Conservation (phyloP, 2,888 invertebrate genomes). For the Schrankia costaestrigalis region DNA sequence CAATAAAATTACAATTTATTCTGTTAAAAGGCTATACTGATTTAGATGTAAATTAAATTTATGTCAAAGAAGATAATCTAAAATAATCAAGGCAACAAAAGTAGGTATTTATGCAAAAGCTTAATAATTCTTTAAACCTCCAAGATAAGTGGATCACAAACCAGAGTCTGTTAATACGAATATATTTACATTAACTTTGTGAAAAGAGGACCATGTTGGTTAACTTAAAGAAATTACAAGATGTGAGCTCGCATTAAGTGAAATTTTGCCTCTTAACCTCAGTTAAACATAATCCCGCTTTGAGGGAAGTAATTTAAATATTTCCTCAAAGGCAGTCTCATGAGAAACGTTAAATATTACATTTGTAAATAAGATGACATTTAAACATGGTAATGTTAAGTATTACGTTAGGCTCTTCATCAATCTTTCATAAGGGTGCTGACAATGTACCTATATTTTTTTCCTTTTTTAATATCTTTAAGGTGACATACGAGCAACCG, state of each 20-base stretch:
- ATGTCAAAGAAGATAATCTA: too few species aligned
- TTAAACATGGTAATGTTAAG: slow-evolving; percentile 34
- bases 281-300: slow-evolving; percentile 41
- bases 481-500: too few species aligned
- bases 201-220: slow-evolving; percentile 23
- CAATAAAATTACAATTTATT: too few species aligned
- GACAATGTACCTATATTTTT: too few species aligned
- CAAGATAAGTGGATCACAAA: too few species aligned
- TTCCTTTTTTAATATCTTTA: too few species aligned
- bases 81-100: slow-evolving; percentile 5
- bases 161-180: slow-evolving; percentile 14
- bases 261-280: slow-evolving; percentile 41
- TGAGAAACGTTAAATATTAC: slow-evolving; percentile 39
- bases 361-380: slow-evolving; percentile 43
- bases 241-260: slow-evolving; percentile 36
- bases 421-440: too few species aligned
- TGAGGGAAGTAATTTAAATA: slow-evolving; percentile 47
- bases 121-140: too few species aligned
- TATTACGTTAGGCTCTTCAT: too few species aligned
- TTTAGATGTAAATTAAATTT: too few species aligned
- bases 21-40: too few species aligned
- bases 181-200: slow-evolving; percentile 22
- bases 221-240: slow-evolving; percentile 42
- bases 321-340: slow-evolving; percentile 25
- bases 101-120: too few species aligned